Base-by-base conservation (phyloP, 2,888 invertebrate species). In the Calliphora vomitoria region DNA sequence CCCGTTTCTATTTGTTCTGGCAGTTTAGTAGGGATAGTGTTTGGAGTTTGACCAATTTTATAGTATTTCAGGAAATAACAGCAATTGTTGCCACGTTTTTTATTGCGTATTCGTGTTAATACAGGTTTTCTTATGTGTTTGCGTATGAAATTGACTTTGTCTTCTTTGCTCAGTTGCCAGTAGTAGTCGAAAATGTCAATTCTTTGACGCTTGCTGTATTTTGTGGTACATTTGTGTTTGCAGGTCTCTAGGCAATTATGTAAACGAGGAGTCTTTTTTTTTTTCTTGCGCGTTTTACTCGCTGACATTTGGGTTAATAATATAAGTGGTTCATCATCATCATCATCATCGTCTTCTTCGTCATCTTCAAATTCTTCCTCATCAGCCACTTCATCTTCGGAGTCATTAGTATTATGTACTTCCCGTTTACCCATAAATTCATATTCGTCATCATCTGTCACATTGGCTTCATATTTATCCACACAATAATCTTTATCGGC, bases 171-270 rank as follows among this genome's bases (percentile, higher is more conserved):
- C 3, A 88, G 58, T 2, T 81, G 71, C 87, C 89, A 88, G 47
- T 87, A 90, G 41, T 88, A 88, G 3, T 78, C 55, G 25, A 89
- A 90, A 31, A 89, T 76, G 15, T 85, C 74, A 8, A 68, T 68
- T 18, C 89, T 82, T 74, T 88, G 88, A 5, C 75, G 66, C 38
- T 85, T 66, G 11, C 69, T 50, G 35, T 89, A 88, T 62, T 85
- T 86, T 13, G 58, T 76, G 13, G 55, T 78, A 20, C 89, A 89
- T 69, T 90, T 89, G 64, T 87, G 89, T 64, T 88, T 88, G 62
- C 90, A 90, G 8, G 85, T 81, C 55, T 75, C 62, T 13, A 86
- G 64, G 44, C 90, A 90, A 58, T 64, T 74, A 10, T 79, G 78
- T 8, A 87, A 71, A 41, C 85, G 85, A 0, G 85, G 82, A 41